A percentile compares a stretch with the other conserved stretches of the same genome.
Evolutionary conservation across 2,113 vertebrate genomes (phyloP).

Genomic region (Oryzias woworae): DNA sequence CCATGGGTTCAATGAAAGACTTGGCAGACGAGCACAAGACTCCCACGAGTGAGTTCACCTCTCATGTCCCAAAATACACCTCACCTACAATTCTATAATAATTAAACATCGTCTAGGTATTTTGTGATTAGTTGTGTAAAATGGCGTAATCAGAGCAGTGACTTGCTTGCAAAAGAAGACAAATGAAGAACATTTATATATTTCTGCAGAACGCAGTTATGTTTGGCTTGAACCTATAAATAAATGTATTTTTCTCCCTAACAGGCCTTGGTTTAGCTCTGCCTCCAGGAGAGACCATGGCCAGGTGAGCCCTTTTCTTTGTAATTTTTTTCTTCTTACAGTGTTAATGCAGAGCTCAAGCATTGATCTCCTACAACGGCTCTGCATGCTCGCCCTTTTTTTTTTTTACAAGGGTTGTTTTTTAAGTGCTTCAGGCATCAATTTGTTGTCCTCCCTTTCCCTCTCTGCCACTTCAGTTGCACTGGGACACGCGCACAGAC

Average conservation of each 20-base stretch:
- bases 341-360: background rate
- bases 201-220: background rate
- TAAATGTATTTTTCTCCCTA: constrained; percentile 52
- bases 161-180: background rate
- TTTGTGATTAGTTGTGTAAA: too few relatives aligned
- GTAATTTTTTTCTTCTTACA: background rate
- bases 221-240: background rate
- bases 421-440: background rate
- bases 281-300: constrained; percentile 88
- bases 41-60: constrained; percentile 87
- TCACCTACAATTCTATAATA: background rate
- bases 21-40: constrained; percentile 85
- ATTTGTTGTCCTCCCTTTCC: background rate
- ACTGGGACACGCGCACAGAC: constrained; percentile 88
- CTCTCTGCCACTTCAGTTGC: constrained; percentile 66
- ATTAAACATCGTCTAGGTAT: too few relatives aligned
- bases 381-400: background rate
- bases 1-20: constrained; percentile 79
- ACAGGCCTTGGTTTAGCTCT: constrained; percentile 91
- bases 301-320: constrained; percentile 82
- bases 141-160: background rate
- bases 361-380: background rate
- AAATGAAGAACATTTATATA: background rate
- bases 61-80: background rate
- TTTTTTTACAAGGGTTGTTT: background rate